Evolutionary conservation across 2,797 vertebrate genomes (phyloP), one percentile per base, ranked within the genome.

Genomic region (Peromyscus attwateri): DNA sequence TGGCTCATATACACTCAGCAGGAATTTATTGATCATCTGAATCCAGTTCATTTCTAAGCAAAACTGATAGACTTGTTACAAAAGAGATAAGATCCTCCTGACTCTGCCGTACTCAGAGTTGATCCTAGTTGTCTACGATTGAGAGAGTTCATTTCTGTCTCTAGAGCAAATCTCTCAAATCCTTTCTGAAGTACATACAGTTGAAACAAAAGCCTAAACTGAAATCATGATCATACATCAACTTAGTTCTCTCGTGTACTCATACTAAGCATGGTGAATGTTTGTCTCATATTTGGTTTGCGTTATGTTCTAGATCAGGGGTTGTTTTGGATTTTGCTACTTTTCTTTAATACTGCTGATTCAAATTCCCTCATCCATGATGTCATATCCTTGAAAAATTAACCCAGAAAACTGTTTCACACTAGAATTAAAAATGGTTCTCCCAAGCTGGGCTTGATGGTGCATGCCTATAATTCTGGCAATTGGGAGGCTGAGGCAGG

Each of bases 211-310:
- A 29, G 66, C 52, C 14, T 21, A 87, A 92, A 64, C 73, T 76
- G 60, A 90, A 25, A 46, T 79, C 7, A 8, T 52, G 66, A 46
- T 76, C 27, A 62, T n/a, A 75, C 31, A 66, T 37, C 76, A 21
- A 52, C 43, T 75, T 73, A 73, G 46, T 96, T 92, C 34, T 68
- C n/a, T 62, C 75, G 27, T 17, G 83, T 70, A 93, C 25, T 90
- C 52, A 43, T 27, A 46, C 23, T 29, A 12, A 25, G 71, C 13
- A 66, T 57, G 12, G 49, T 46, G 3, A 94, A 57, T 62, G 62
- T 76, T 31, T 83, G 31, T 91, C 87, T 70, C 71, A 40, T 29
- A 55, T 57, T 12, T 2, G 6, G 11, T 60, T 40, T 79, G n/a
- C 14, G 31, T 77, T 85, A 49, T 80, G 3, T 75, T 80, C 16